phyloP scores from a whole-genome alignment of 2,113 vertebrate genomes.

The Ondatra zibethicus region DNA sequence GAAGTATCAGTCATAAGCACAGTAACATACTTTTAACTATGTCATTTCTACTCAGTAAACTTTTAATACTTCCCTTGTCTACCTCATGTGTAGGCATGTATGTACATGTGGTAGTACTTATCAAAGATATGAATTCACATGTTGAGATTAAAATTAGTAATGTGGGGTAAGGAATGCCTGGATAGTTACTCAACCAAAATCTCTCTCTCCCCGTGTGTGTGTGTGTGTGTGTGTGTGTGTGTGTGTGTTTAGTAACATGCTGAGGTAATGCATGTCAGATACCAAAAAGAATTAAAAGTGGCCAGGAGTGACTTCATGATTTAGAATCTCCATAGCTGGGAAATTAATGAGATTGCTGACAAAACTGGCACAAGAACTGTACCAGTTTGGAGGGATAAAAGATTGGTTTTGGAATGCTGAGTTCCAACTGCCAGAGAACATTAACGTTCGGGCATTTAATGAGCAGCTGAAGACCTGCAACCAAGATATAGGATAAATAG shows the following conservation, averaged over 20 bases:
- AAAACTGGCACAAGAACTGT: neutral
- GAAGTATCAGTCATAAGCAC: constrained; percentile 11
- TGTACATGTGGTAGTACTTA: neutral
- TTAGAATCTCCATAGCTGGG: neutral
- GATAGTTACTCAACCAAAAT: neutral
- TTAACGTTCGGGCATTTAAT: neutral
- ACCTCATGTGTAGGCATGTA: neutral
- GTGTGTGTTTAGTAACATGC: neutral
- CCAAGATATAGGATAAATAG: neutral
- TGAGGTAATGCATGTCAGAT: neutral
- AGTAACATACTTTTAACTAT: neutral
- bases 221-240: neutral
- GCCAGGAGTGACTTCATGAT: neutral
- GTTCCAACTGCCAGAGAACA: neutral
- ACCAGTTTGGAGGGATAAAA: neutral
- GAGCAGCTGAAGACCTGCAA: neutral
- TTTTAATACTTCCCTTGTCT: neutral
- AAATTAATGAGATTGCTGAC: neutral
- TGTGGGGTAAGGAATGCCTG: no score
- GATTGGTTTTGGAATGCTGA: neutral
- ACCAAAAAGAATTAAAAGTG: neutral
- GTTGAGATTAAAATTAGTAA: neutral
- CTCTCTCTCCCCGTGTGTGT: neutral
- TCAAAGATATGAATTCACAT: neutral
- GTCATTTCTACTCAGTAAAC: neutral